Base-by-base conservation (phyloP, 2,113 vertebrate genomes). In the Cranoglanis bouderius region DNA sequence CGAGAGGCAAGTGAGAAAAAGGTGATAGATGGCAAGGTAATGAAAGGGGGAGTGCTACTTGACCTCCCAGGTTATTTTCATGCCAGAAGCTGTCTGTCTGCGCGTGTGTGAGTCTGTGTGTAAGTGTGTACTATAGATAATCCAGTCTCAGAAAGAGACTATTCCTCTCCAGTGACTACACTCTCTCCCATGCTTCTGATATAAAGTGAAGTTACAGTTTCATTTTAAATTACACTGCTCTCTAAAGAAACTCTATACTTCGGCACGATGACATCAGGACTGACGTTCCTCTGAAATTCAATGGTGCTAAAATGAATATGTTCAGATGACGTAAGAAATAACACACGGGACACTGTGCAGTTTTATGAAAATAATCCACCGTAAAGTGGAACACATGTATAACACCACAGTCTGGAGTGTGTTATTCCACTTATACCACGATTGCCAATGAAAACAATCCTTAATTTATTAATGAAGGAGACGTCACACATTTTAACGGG, bases 51-150 rank as follows among this genome's bases (percentile, higher is more conserved):
- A 87, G 55, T 61, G 26, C 80, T 75, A 49, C 21, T 32, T 83
- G 35, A 29, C 82, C 80, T 89, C 85, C 61, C 35, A 85, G 67
- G 32, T 75, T 49, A 55, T 67, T 55, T 88, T 77, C 21, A 16
- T 61, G 55, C 77, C 70, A 51, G 78, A 43, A 74, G 43, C 65
- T 61, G 46, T 84, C 51, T 2, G 46, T 84, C 35, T 59, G 90
- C 85, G 85, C 63, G 38, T 85, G 49, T 78, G 49, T 82, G 38
- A 82, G 82, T 78, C 49, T 72, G 24, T 86, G 84, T 81, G 51
- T 63, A 84, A 85, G 63, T 57, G 84, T 53, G 21, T 65, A 49
- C 75, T 89, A 63, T 63, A 84, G 26, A 40, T 89, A 90, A 55
- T 35, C 53, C 80, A 40, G 35, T 46, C 70, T 84, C 72, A 63